Base-by-base conservation (phyloP, 92 coral and sea anemone species). In the Umimayanthus kanabou region DNA sequence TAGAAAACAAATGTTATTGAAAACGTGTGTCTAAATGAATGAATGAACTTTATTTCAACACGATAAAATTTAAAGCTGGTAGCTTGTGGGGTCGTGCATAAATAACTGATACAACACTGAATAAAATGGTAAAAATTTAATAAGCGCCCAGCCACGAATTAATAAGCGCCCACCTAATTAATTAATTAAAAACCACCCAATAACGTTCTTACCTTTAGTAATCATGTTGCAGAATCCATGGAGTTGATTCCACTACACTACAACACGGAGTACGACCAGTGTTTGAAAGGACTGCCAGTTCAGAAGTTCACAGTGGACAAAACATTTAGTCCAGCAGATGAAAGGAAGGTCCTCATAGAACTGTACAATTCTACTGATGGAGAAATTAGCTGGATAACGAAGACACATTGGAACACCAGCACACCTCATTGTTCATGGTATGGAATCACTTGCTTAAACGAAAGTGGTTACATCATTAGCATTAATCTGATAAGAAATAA, bases 341-440 rank as follows among this genome's bases (percentile, higher is more conserved):
- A 92, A 90, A 79, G 89, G 58, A 67, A 80, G 50, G 91, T 92
- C 42, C 79, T 92, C 33, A 67, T 90, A 9, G 93, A 90, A 26
- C 77, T 92, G 47, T 92, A 90, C 88, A 25, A 57, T 14, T 84
- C 79, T 28, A 90, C 95, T 37, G 86, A 81, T 85, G 95, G 95
- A 4, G 74, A 73, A 9, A 82, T 57, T 42, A 49, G 89, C 42
- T 92, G 95, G 95, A 79, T 73, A 84, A 79, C 74, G 0, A 79
- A 53, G 23, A 28, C 25, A 4, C 88, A 92, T 1, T 92, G 95
- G 95, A 84, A 61, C 42, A 83, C 80, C 83, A 49, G 79, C 4
- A 40, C 77, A 79, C 87, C 93, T 39, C 95, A 88, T 71, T 92
- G 95, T 43, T 85, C 82, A 37, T 84, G 93, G 93, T 91, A 77